phyloP scores from a whole-genome alignment of 1,140 invertebrate genomes.

The Monomorium pharaonis region DNA sequence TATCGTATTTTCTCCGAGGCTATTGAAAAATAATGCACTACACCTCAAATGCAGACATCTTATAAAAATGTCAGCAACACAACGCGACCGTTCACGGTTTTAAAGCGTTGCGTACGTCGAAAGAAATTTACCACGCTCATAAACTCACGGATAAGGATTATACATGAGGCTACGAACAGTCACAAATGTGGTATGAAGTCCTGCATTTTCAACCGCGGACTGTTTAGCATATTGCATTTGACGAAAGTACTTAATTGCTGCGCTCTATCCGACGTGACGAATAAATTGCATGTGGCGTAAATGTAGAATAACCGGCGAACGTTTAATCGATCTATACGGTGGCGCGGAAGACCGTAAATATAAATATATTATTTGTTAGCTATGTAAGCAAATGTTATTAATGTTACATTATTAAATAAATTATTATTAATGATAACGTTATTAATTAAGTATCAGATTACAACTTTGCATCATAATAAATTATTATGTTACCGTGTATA shows the following conservation, averaged over 20 bases:
- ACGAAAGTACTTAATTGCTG: constrained; percentile 49
- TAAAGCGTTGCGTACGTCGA: constrained; percentile 20
- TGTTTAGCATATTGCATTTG: constrained; percentile 58
- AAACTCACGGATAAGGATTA: constrained; percentile 32
- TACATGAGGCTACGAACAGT: constrained; percentile 30
- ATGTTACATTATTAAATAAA: constrained; percentile 6
- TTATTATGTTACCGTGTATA: neutral
- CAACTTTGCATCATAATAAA: neutral
- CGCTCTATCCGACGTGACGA: constrained; percentile 30
- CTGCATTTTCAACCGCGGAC: constrained; percentile 41
- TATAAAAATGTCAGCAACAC: constrained; percentile 39
- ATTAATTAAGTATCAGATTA: constrained; percentile 26
- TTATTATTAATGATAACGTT: constrained; percentile 33
- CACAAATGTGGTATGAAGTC: neutral
- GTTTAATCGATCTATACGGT: constrained; percentile 34
- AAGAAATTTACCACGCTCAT: constrained; percentile 43
- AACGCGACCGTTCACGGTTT: neutral
- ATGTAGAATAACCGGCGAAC: neutral
- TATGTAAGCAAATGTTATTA: neutral
- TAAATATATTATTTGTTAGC: constrained; percentile 40
- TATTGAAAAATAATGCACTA: constrained; percentile 48
- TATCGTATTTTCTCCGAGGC: neutral
- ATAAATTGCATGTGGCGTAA: constrained; percentile 47
- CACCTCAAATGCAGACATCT: constrained; percentile 34
- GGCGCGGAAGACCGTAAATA: constrained; percentile 15